Conservation (phyloP, 2,113 vertebrate genomes). For the Clupea harengus region DNA sequence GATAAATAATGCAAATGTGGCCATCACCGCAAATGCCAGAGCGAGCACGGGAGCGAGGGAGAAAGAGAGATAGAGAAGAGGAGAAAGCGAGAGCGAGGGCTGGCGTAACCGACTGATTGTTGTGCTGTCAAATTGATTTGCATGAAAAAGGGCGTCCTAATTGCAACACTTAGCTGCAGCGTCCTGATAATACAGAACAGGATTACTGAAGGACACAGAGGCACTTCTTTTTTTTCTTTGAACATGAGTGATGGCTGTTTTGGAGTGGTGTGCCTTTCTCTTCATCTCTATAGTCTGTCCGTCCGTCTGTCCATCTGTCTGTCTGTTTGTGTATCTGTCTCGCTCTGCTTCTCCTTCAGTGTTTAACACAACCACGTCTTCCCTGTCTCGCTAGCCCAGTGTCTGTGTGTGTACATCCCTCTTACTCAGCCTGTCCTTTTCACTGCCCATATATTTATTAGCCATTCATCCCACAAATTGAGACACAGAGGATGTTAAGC, state of each 20-base stretch:
- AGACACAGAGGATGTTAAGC: slow-evolving; percentile 1
- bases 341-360: neutral
- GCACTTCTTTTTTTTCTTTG: slow-evolving; percentile 47
- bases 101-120: slow-evolving; percentile 73
- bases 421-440: slow-evolving; percentile 11
- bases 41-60: slow-evolving; percentile 54
- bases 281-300: slow-evolving; percentile 35
- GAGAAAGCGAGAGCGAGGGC: slow-evolving; percentile 59
- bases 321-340: slow-evolving; percentile 38
- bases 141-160: slow-evolving; percentile 75
- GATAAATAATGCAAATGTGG: slow-evolving; percentile 76
- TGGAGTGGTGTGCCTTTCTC: slow-evolving; percentile 45
- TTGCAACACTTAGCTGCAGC: slow-evolving; percentile 75
- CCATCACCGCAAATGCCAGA: slow-evolving; percentile 69
- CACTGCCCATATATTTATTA: slow-evolving; percentile 2
- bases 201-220: slow-evolving; percentile 63
- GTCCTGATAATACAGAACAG: slow-evolving; percentile 69
- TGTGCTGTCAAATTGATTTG: slow-evolving; percentile 76
- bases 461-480: slow-evolving; percentile 21
- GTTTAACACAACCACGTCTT: neutral
- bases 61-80: slow-evolving; percentile 43
- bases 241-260: slow-evolving; percentile 61
- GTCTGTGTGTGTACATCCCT: neutral
- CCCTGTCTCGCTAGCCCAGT: neutral
- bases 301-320: slow-evolving; percentile 42